Evolutionary conservation across 2,113 vertebrate species (phyloP).

Genomic region (Todiramphus saurophagus): DNA sequence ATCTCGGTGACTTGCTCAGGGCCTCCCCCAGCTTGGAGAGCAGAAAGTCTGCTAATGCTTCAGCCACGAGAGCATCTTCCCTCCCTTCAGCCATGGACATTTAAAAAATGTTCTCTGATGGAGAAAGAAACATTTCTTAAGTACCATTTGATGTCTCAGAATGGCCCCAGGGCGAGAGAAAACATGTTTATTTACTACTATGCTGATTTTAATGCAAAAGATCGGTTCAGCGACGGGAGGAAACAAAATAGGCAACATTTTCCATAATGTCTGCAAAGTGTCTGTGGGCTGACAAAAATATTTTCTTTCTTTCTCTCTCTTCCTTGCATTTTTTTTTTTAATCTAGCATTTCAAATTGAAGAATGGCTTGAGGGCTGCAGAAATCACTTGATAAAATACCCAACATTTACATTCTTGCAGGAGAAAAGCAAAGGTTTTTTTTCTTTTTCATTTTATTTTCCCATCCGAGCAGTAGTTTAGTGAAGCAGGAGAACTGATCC

Average conservation of each 20-base stretch:
- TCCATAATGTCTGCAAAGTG: conserved; percentile 59
- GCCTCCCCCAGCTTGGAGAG: background rate
- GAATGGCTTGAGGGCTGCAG: conserved; percentile 35
- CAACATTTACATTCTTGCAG: conserved; percentile 14
- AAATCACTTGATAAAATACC: conserved; percentile 32
- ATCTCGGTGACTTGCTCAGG: background rate
- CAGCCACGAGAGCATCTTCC: background rate
- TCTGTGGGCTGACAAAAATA: conserved; percentile 39
- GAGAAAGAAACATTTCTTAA: conserved; percentile 62
- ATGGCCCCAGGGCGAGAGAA: conserved; percentile 48
- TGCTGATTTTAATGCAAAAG: conserved; percentile 49
- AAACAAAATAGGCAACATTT: conserved; percentile 57
- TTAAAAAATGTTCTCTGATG: conserved; percentile 16
- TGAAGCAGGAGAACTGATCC: background rate
- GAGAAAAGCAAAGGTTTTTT: background rate
- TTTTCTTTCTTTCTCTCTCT: conserved; percentile 37
- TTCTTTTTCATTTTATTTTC: background rate
- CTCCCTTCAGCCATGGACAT: background rate
- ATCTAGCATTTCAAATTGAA: conserved; percentile 60
- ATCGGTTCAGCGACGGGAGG: conserved; percentile 37
- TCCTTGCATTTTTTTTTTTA: background rate
- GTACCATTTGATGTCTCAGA: conserved; percentile 46
- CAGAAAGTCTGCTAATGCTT: background rate
- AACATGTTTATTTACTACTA: conserved; percentile 65
- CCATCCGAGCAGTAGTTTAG: background rate